Conservation (phyloP, 1,140 invertebrate genomes). For the Sitodiplosis mosellana region DNA sequence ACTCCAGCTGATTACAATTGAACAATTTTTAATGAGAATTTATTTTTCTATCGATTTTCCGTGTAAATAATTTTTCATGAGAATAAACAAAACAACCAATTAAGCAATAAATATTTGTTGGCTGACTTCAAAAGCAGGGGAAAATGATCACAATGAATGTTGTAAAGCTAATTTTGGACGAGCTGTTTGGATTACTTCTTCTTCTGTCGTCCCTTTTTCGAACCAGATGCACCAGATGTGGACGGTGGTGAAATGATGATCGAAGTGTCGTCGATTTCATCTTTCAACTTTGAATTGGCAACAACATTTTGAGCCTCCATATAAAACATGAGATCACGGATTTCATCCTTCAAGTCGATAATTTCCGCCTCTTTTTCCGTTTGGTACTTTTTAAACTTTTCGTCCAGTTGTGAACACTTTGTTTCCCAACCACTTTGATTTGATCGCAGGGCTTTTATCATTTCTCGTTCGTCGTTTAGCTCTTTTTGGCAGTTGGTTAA, state of each 20-base stretch:
- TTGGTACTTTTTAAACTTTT: conserved; percentile 42
- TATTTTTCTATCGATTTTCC: no score
- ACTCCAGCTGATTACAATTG: no score
- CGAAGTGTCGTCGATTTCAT: conserved; percentile 50
- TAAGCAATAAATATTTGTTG: no score
- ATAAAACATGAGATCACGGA: conserved; percentile 91
- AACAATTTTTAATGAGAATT: no score
- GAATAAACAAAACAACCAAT: no score
- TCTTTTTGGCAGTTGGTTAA: conserved; percentile 38
- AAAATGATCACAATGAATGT: no score
- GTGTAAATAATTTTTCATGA: no score
- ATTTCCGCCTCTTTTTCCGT: conserved; percentile 62
- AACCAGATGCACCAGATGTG: background rate
- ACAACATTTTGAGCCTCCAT: conserved; percentile 57
- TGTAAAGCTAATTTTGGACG: no score
- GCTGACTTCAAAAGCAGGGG: no score
- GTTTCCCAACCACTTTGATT: conserved; percentile 63
- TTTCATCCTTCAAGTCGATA: conserved; percentile 69
- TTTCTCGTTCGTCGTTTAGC: conserved; percentile 56
- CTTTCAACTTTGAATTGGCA: conserved; percentile 34
- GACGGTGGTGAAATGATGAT: background rate
- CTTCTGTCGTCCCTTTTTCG: no score
- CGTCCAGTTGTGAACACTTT: conserved; percentile 45
- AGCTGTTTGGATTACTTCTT: no score
- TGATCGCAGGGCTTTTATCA: conserved; percentile 54